phyloP scores from a whole-genome alignment of 1,140 invertebrate genomes.

The Antheraea mylitta region DNA sequence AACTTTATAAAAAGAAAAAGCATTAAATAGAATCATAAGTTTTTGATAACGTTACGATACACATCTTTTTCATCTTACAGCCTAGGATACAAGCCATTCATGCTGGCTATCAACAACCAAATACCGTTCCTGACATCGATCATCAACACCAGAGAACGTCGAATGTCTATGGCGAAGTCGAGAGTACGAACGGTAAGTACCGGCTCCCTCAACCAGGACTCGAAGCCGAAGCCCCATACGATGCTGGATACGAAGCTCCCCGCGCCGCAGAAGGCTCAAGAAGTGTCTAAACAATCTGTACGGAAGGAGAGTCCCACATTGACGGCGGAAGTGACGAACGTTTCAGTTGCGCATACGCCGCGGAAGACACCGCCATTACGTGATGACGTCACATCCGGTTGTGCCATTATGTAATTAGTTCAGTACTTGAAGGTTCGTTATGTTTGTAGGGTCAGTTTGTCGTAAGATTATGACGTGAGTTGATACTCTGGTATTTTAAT shows the following conservation, averaged over 20 bases:
- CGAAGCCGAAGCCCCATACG: slow-evolving; percentile 35
- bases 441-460: no score
- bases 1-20: no score
- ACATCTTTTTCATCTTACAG: no score
- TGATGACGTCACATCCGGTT: slow-evolving; percentile 46
- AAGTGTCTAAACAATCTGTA: slow-evolving; percentile 50
- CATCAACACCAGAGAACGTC: slow-evolving; percentile 74
- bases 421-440: no score
- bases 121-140: slow-evolving; percentile 84
- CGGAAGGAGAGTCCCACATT: slow-evolving; percentile 53
- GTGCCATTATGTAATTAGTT: slow-evolving; percentile 50
- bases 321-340: slow-evolving; percentile 1
- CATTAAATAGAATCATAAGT: no score
- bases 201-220: slow-evolving; percentile 52
- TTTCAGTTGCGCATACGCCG: slow-evolving; percentile 17
- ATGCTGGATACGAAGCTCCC: slow-evolving; percentile 49
- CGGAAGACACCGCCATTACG: slow-evolving; percentile 26
- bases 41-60: no score
- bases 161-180: slow-evolving; percentile 54
- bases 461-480: no score
- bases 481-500: slow-evolving; percentile 14
- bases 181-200: slow-evolving; percentile 56
- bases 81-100: slow-evolving; percentile 88
- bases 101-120: slow-evolving; percentile 86
- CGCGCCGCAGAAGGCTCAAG: slow-evolving; percentile 56